Conservation (phyloP, 1,140 invertebrate genomes). For the Acromyrmex heyeri region DNA sequence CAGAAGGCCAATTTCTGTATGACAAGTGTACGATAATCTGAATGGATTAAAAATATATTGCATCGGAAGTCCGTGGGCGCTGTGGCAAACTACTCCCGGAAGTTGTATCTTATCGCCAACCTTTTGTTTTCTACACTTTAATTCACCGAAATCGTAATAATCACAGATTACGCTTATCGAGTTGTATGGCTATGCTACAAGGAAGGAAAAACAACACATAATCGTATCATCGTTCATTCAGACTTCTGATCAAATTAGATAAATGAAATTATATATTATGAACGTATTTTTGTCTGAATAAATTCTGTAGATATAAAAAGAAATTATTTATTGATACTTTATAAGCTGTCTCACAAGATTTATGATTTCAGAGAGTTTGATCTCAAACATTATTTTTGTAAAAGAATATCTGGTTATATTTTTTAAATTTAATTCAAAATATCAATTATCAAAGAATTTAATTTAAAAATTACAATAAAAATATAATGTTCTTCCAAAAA, state of each 20-base stretch:
- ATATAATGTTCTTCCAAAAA: background rate
- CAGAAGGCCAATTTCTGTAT: background rate
- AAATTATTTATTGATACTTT: background rate
- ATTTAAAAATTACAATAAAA: background rate
- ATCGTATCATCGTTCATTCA: conserved; percentile 22
- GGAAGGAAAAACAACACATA: conserved; percentile 9
- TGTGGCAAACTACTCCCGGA: conserved; percentile 67
- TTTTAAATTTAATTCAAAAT: background rate
- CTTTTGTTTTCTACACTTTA: conserved; percentile 71
- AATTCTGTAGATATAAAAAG: background rate
- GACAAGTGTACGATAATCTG: conserved; percentile 2
- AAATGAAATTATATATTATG: background rate
- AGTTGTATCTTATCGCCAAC: conserved; percentile 68
- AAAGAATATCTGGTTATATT: background rate
- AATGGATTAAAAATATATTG: conserved; percentile 70
- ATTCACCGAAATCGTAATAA: conserved; percentile 75
- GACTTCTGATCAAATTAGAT: background rate
- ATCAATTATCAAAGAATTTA: background rate
- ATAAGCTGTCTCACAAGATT: background rate
- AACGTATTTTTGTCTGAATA: background rate
- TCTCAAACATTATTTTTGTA: background rate
- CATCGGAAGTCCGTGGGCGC: conserved; percentile 71
- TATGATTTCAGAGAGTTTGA: background rate
- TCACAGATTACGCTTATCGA: conserved; percentile 66
- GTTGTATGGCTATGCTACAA: conserved; percentile 32